A percentile compares a stretch with the other conserved stretches of the same genome.
These are phyloP conservation scores for Galleria mellonella DNA, from an alignment of 1,140 invertebrate genomes.

Conservation along the genomic window DNA sequence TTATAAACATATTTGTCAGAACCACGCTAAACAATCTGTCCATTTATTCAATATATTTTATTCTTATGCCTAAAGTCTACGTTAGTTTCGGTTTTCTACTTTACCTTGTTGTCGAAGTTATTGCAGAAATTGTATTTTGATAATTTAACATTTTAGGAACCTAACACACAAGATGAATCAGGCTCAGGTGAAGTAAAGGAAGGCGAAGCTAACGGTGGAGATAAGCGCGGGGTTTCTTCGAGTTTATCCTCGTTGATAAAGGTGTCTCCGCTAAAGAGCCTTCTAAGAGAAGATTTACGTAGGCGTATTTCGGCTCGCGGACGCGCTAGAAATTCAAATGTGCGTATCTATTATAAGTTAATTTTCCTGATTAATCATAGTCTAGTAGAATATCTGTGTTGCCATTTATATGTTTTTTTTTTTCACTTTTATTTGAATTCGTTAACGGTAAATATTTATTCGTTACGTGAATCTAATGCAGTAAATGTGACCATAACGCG, in stretches of 20 bases:
- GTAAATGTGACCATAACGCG: too few species aligned
- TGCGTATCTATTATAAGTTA: conserved; percentile 23
- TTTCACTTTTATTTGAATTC: too few species aligned
- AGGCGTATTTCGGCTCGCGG: conserved; percentile 81
- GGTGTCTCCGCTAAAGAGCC: conserved; percentile 88
- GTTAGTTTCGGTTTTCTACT: too few species aligned
- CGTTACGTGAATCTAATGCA: too few species aligned
- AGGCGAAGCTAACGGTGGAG: conserved; percentile 40
- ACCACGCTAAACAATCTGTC: too few species aligned
- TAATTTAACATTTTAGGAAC: conserved; percentile 43
- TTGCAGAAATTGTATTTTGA: too few species aligned
- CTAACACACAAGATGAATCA: conserved; percentile 55
- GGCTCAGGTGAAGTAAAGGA: conserved; percentile 29
- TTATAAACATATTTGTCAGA: too few species aligned
- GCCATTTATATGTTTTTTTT: background rate
- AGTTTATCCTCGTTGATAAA: conserved; percentile 81
- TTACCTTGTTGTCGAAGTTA: too few species aligned
- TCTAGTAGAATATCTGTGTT: conserved; percentile 2
- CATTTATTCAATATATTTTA: too few species aligned
- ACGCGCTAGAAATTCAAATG: conserved; percentile 55
- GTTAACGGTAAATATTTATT: too few species aligned
- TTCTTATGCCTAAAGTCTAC: too few species aligned
- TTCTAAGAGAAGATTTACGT: conserved; percentile 87
- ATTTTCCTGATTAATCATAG: conserved; percentile 1
- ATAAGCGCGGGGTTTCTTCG: conserved; percentile 77